Conservation (phyloP, 2,113 vertebrate genomes). For the Oncorhynchus keta region DNA sequence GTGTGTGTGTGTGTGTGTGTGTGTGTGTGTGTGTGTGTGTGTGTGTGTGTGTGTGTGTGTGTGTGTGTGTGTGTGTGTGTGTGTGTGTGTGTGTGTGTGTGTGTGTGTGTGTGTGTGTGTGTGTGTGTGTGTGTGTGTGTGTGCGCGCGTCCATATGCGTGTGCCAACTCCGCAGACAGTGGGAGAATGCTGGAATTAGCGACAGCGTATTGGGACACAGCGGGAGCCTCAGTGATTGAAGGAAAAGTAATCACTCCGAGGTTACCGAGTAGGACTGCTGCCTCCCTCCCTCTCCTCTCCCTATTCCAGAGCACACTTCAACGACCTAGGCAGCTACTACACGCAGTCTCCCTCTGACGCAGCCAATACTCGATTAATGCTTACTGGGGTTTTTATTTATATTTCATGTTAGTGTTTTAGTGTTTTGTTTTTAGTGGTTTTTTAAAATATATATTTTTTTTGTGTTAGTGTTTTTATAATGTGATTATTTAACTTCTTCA, state of each 20-base stretch:
- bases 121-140: not conserved
- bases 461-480: slow-evolving; percentile 49
- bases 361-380: slow-evolving; percentile 41
- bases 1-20: no score
- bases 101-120: not conserved
- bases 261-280: slow-evolving; percentile 48
- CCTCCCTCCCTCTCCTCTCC: slow-evolving; percentile 12
- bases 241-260: slow-evolving; percentile 48
- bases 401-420: slow-evolving; percentile 59
- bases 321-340: not conserved
- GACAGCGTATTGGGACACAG: slow-evolving; percentile 51
- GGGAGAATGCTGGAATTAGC: slow-evolving; percentile 56
- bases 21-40: no score
- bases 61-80: no score
- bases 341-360: slow-evolving; percentile 4
- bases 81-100: no score
- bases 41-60: no score
- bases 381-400: slow-evolving; percentile 31
- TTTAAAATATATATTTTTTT: no score
- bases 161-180: slow-evolving; percentile 28
- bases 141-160: not conserved
- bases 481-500: slow-evolving; percentile 25
- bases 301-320: slow-evolving; percentile 25
- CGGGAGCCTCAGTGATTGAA: slow-evolving; percentile 57
- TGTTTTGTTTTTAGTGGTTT: no score